Evolutionary conservation across 2,888 invertebrate genomes (phyloP).

Genomic region (Hyposoter didymator): DNA sequence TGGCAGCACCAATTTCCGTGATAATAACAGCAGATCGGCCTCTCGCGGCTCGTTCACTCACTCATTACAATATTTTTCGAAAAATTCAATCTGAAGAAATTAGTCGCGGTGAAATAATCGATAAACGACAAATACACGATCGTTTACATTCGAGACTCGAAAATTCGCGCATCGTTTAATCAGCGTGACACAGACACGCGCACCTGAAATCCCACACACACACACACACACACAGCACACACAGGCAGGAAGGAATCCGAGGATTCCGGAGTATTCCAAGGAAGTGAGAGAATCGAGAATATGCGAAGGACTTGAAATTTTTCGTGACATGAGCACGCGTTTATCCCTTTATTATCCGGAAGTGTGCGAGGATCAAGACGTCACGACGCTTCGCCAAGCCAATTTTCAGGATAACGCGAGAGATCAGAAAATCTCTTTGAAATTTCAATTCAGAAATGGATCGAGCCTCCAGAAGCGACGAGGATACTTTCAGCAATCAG

Average conservation of each 20-base stretch:
- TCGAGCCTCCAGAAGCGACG: slow-evolving; percentile 67
- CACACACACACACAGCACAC: background rate
- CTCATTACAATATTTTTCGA: slow-evolving; percentile 7
- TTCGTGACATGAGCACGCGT: slow-evolving; percentile 58
- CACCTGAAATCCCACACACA: background rate
- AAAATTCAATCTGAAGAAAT: slow-evolving; percentile 59
- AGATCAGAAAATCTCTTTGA: slow-evolving; percentile 20
- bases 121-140: slow-evolving; percentile 58
- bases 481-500: slow-evolving; percentile 68
- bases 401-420: slow-evolving; percentile 30
- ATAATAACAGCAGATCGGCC: slow-evolving; percentile 54
- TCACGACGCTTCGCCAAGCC: slow-evolving; percentile 5
- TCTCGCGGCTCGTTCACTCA: slow-evolving; percentile 50
- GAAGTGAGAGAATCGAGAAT: slow-evolving; percentile 28
- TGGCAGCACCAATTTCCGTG: slow-evolving; percentile 56
- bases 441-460: slow-evolving; percentile 55
- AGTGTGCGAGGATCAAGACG: slow-evolving; percentile 18
- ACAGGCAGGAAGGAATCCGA: background rate
- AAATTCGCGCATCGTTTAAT: slow-evolving; percentile 35
- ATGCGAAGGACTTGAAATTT: slow-evolving; percentile 66
- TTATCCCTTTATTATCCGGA: slow-evolving; percentile 20
- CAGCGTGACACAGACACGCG: background rate
- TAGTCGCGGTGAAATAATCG: slow-evolving; percentile 63
- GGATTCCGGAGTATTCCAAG: slow-evolving; percentile 4
- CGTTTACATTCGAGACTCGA: slow-evolving; percentile 41